Evolutionary conservation across 2,113 vertebrate genomes (phyloP).

Genomic region (Sarotherodon lohbergeri): DNA sequence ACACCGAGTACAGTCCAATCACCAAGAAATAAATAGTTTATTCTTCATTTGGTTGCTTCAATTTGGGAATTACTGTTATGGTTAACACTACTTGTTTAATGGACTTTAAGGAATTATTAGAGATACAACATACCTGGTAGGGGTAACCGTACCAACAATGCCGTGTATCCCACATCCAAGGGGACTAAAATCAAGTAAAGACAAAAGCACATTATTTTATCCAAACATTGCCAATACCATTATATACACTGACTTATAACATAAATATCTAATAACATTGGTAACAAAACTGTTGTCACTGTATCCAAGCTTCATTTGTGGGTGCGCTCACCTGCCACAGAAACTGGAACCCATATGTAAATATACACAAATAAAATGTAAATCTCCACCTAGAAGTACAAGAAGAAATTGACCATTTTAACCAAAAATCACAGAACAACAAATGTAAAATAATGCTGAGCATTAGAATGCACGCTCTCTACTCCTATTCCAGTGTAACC

Average conservation of each 20-base stretch:
- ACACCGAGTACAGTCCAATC: neutral
- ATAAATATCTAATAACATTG: neutral
- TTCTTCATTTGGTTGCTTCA: neutral
- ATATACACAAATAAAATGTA: constrained; percentile 91
- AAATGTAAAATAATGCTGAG: neutral
- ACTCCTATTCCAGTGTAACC: neutral
- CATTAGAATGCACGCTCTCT: neutral
- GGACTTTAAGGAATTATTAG: neutral
- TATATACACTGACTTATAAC: fast-evolving
- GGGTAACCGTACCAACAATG: constrained; percentile 96
- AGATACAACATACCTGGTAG: constrained; percentile 79
- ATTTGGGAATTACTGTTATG: neutral
- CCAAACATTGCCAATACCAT: neutral
- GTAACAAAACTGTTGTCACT: neutral
- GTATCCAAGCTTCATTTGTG: neutral
- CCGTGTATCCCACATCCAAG: constrained; percentile 95
- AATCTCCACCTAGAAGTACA: constrained; percentile 88
- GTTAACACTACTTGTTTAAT: neutral
- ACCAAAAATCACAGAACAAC: neutral
- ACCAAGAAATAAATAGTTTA: neutral
- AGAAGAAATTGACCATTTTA: neutral
- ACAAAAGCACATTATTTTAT: neutral
- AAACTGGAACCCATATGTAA: constrained; percentile 89
- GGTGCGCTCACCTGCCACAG: constrained; percentile 86
- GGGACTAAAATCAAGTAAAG: constrained; percentile 65